These are phyloP conservation scores for Drosophila bipectinata DNA, from an alignment of 1,140 invertebrate genomes.

Conservation along the genomic window DNA sequence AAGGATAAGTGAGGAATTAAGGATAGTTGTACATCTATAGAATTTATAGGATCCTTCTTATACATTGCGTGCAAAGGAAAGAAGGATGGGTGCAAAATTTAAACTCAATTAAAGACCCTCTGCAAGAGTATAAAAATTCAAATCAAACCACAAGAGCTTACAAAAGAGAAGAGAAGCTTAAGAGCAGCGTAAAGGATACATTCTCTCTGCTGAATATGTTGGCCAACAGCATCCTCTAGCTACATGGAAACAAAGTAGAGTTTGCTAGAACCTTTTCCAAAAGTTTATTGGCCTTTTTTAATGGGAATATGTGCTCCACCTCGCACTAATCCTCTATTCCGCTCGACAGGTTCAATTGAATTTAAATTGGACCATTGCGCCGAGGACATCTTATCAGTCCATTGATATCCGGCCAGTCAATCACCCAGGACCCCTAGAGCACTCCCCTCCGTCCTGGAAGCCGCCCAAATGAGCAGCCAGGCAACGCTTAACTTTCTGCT, in stretches of 20 bases:
- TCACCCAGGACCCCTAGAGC: neutral
- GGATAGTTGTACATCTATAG: too few species aligned
- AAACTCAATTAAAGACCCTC: too few species aligned
- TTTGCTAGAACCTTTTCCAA: slow-evolving; percentile 19
- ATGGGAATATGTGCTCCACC: slow-evolving; percentile 1
- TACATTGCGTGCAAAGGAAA: too few species aligned
- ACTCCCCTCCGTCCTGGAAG: neutral
- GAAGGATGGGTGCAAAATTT: too few species aligned
- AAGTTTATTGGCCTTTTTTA: slow-evolving; percentile 24
- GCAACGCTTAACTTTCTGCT: slow-evolving; percentile 55
- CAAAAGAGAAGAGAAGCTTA: neutral
- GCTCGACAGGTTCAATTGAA: slow-evolving; percentile 9
- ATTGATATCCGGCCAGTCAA: slow-evolving; percentile 38
- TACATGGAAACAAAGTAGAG: neutral
- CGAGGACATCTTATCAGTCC: slow-evolving; percentile 14
- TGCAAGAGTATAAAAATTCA: neutral
- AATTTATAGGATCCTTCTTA: too few species aligned
- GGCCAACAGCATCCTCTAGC: slow-evolving; percentile 14
- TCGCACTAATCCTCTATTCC: slow-evolving; percentile 24
- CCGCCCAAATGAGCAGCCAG: slow-evolving; percentile 23
- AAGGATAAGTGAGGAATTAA: too few species aligned
- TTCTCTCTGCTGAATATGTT: slow-evolving; percentile 20
- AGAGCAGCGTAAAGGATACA: neutral
- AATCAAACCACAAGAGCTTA: slow-evolving; percentile 11
- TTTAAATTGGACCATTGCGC: slow-evolving; percentile 14